Conservation (phyloP, 2,797 vertebrate species). For the Clarias pachynema region DNA sequence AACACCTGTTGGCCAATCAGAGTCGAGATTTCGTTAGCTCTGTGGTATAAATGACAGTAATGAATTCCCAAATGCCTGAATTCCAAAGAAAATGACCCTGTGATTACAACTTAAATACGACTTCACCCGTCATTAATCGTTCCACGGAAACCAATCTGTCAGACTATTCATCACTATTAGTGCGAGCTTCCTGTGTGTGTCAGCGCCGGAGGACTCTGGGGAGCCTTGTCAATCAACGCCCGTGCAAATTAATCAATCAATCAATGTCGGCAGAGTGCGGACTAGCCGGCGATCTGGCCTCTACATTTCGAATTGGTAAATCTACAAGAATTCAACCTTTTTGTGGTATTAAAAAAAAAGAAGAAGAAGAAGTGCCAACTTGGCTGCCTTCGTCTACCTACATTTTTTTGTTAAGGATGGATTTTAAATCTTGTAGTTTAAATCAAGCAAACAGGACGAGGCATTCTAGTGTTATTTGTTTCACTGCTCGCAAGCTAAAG, state of each 20-base stretch:
- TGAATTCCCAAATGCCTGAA: not conserved
- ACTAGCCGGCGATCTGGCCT: constrained; percentile 38
- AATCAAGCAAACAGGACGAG: not conserved
- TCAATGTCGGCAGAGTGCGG: constrained; percentile 27
- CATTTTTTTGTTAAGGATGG: not conserved
- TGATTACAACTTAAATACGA: constrained; percentile 2
- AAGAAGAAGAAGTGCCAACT: not conserved
- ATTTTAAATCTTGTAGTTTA: not conserved
- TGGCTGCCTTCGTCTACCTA: not conserved
- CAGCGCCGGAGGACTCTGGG: constrained; percentile 28
- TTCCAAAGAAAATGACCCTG: not conserved
- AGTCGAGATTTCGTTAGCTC: not conserved
- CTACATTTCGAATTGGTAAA: not conserved
- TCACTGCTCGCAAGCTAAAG: not conserved
- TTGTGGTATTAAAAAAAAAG: not conserved
- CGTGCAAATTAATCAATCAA: constrained; percentile 36
- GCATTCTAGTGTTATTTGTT: no score
- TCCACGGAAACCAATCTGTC: constrained; percentile 12
- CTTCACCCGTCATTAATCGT: constrained; percentile 3
- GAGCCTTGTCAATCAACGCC: constrained; percentile 47
- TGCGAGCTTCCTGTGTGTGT: constrained; percentile 41
- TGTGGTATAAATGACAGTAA: not conserved
- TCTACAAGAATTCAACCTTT: not conserved
- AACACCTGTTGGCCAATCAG: not conserved
- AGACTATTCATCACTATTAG: constrained; percentile 30